Percentiles rank a stretch among this genome's conserved stretches.
Evolutionary conservation across 1,140 invertebrate genomes (phyloP).

Genomic region (Zaprionus africanus): DNA sequence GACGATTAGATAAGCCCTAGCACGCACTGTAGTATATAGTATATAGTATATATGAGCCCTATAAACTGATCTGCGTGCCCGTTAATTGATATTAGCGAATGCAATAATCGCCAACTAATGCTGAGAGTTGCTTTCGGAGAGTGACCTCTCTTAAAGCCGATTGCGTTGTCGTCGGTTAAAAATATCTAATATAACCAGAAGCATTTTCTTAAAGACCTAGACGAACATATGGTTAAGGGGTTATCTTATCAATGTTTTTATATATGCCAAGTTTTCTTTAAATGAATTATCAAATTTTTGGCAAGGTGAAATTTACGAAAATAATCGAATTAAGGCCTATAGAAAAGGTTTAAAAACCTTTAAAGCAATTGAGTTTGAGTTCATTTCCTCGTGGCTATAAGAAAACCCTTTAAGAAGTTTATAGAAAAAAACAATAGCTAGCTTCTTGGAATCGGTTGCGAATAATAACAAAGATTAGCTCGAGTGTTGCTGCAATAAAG

Average conservation of each 20-base stretch:
- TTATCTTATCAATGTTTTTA: slow-evolving; percentile 34
- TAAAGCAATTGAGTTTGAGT: not conserved
- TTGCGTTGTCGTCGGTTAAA: not conserved
- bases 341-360: not conserved
- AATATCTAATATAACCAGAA: not conserved
- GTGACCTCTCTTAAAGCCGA: not conserved
- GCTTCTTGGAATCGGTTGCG: slow-evolving; percentile 23
- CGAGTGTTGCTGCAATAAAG: slow-evolving; percentile 2
- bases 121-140: slow-evolving; percentile 12
- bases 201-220: slow-evolving; percentile 7
- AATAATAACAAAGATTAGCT: slow-evolving; percentile 47
- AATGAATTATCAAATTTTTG: not conserved
- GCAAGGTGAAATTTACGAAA: not conserved
- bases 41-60: not conserved
- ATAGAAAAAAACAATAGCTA: slow-evolving; percentile 5
- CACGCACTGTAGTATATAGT: not conserved
- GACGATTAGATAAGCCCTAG: slow-evolving; percentile 60
- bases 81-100: slow-evolving; percentile 5
- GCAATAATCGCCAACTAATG: slow-evolving; percentile 28
- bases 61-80: slow-evolving; percentile 32
- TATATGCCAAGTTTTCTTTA: slow-evolving; percentile 3
- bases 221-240: not conserved
- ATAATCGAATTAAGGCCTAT: not conserved
- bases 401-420: not conserved
- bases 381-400: not conserved